Percentiles rank a stretch among this genome's conserved stretches.
phyloP scores from a whole-genome alignment of 2,888 invertebrate genomes.

The Pasiphila rectangulata region DNA sequence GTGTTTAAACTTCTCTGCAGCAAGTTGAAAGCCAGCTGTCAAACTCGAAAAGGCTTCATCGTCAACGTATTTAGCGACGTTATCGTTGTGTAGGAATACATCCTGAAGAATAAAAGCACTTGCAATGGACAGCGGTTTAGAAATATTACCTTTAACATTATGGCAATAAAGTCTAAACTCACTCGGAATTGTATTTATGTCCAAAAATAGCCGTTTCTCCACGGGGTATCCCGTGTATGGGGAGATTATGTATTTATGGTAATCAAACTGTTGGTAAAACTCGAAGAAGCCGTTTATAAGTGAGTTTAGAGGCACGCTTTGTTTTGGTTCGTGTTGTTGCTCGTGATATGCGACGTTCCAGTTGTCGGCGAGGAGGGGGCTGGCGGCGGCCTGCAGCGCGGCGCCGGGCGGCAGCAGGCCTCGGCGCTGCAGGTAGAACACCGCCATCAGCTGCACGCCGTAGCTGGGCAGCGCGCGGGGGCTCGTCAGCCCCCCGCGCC shows the following conservation, averaged over 20 bases:
- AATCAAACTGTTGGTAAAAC: conserved; percentile 16
- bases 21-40: background rate
- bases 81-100: conserved; percentile 11
- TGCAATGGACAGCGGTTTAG: conserved; percentile 1
- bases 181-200: background rate
- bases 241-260: conserved; percentile 5
- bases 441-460: background rate
- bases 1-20: conserved; percentile 4
- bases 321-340: background rate
- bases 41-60: background rate
- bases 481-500: background rate
- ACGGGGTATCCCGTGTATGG: conserved; percentile 10
- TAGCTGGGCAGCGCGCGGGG: background rate
- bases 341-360: conserved; percentile 4
- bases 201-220: background rate
- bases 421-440: background rate
- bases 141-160: background rate
- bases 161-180: conserved; percentile 2
- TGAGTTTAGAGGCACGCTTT: background rate
- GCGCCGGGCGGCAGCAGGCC: background rate
- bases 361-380: background rate
- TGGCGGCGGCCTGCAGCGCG: background rate
- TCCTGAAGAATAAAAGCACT: conserved; percentile 6
- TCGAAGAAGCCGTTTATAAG: conserved; percentile 18
- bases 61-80: background rate